Percentiles rank a stretch among this genome's conserved stretches.
phyloP scores from a whole-genome alignment of 2,888 invertebrate species.

The Cephus spinipes region DNA sequence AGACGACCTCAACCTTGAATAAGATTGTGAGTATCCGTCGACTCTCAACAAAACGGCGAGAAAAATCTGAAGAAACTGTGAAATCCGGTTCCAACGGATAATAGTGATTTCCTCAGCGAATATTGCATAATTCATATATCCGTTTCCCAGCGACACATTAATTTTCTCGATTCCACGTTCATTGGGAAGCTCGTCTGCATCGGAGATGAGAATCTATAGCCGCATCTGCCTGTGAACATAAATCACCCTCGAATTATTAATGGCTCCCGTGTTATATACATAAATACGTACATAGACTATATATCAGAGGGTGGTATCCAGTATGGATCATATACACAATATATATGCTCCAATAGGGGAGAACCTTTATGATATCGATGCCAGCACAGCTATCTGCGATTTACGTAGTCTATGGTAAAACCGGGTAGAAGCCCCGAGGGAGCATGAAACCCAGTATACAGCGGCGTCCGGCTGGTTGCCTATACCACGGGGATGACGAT shows the following conservation, averaged over 20 bases:
- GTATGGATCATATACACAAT: neutral
- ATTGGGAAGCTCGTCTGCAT: conserved; percentile 10
- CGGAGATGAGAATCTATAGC: conserved; percentile 12
- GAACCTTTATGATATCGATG: neutral
- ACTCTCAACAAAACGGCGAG: neutral
- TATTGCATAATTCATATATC: neutral
- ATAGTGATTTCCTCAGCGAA: neutral
- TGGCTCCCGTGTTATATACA: conserved; percentile 27
- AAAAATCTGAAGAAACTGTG: neutral
- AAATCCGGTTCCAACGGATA: neutral
- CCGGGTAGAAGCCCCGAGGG: conserved; percentile 19
- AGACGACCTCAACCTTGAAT: conserved; percentile 26
- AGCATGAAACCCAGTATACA: conserved; percentile 17
- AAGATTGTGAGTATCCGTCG: neutral
- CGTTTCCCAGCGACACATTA: neutral
- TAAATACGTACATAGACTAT: conserved; percentile 14
- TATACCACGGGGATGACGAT: conserved; percentile 41
- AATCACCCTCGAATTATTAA: conserved; percentile 44
- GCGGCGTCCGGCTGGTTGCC: conserved; percentile 59
- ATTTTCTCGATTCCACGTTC: neutral
- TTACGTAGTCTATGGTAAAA: neutral
- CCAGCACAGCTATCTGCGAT: neutral
- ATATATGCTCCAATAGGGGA: neutral
- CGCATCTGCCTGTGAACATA: conserved; percentile 43
- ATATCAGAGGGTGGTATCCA: neutral